Conservation (phyloP, 35 echinoderm and acorn worm genomes). For the Patiria miniata region DNA sequence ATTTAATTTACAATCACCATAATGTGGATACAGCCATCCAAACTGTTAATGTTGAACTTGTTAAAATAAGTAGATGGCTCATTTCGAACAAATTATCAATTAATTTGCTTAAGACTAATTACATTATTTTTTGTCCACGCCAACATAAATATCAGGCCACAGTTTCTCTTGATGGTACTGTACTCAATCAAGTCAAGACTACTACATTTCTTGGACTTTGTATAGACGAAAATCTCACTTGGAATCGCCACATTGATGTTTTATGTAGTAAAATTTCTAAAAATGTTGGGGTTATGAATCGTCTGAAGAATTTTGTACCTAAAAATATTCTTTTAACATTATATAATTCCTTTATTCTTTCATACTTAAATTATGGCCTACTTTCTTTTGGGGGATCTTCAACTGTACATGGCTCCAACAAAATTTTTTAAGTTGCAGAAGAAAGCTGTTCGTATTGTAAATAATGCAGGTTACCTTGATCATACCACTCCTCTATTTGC, state of each 20-base stretch:
- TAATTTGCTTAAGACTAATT: constrained; percentile 15
- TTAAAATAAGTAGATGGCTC: background rate
- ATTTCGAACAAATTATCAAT: constrained; percentile 4
- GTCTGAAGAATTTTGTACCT: background rate
- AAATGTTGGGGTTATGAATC: background rate
- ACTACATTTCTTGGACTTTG: background rate
- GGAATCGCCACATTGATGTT: background rate
- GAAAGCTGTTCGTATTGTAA: background rate
- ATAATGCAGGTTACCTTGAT: constrained; percentile 8
- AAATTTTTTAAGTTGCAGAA: background rate
- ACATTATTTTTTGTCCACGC: constrained; percentile 1
- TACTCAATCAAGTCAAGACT: background rate
- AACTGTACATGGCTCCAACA: background rate
- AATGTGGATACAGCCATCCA: background rate
- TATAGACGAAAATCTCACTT: background rate
- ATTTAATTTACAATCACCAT: background rate
- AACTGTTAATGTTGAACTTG: constrained; percentile 7
- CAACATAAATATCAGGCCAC: background rate
- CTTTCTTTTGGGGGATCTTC: background rate
- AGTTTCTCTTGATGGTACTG: background rate
- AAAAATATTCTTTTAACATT: background rate
- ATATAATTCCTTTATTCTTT: background rate
- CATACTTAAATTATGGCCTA: background rate
- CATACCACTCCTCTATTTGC: background rate
- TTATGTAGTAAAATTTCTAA: background rate